Evolutionary conservation across 2,797 vertebrate genomes (phyloP).

Genomic region (Melanogrammus aeglefinus): DNA sequence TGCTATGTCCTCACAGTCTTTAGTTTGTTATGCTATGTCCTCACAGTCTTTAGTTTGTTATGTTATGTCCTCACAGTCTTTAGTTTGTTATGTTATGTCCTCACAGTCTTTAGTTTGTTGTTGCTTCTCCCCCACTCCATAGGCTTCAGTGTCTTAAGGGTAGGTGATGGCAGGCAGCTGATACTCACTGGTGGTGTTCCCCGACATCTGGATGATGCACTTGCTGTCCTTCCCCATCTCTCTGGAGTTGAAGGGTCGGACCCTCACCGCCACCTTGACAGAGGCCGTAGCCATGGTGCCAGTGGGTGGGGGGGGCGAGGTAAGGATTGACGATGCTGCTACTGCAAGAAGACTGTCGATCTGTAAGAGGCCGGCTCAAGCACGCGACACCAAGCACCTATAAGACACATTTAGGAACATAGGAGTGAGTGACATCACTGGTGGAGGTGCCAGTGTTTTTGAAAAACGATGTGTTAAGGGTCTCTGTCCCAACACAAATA

Average conservation of each 20-base stretch:
- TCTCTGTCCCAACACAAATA: background rate
- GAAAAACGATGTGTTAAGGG: background rate
- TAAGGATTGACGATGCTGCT: conserved; percentile 8
- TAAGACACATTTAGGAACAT: conserved; percentile 10
- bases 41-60: background rate
- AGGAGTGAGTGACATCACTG: background rate
- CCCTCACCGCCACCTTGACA: conserved; percentile 95
- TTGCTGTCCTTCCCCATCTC: conserved; percentile 94
- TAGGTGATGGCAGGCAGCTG: background rate
- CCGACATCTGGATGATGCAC: conserved; percentile 98
- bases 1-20: background rate
- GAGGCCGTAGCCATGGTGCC: conserved; percentile 87
- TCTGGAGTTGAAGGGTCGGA: conserved; percentile 96
- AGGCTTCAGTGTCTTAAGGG: background rate
- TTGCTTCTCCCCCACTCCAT: background rate
- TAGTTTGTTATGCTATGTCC: background rate
- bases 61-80: background rate
- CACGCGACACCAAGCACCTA: conserved; percentile 59
- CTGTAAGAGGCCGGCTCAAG: conserved; percentile 44
- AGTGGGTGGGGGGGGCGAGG: conserved; percentile 23
- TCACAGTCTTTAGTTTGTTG: background rate
- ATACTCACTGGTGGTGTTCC: conserved; percentile 96
- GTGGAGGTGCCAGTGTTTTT: background rate
- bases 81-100: background rate
- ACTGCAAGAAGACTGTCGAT: background rate